Evolutionary conservation across 2,797 vertebrate species (phyloP).

Genomic region (Protonibea diacanthus): DNA sequence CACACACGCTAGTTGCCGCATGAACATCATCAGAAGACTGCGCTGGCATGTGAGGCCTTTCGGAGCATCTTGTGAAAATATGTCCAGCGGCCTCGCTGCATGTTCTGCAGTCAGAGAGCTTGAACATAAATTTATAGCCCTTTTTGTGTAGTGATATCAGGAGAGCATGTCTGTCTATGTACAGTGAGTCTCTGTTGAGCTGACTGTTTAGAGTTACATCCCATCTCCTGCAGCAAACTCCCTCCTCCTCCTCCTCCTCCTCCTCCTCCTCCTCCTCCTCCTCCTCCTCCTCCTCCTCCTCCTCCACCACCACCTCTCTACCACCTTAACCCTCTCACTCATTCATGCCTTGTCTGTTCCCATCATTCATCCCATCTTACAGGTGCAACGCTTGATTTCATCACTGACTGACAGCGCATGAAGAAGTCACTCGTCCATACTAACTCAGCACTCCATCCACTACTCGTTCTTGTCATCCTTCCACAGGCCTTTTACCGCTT

Average conservation of each 20-base stretch:
- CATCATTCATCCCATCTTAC: constrained; percentile 51
- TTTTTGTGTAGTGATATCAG: background rate
- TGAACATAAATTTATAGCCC: background rate
- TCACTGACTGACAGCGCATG: constrained; percentile 76
- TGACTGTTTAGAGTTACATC: constrained; percentile 49
- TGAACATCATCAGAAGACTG: constrained; percentile 57
- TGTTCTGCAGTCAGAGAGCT: constrained; percentile 33
- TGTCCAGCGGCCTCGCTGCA: constrained; percentile 45
- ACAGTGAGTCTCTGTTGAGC: constrained; percentile 48
- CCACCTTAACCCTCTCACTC: constrained; percentile 24
- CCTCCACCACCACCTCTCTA: background rate
- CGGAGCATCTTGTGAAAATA: constrained; percentile 37
- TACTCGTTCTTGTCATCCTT: constrained; percentile 12
- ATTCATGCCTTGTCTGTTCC: constrained; percentile 19
- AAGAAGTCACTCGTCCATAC: constrained; percentile 63
- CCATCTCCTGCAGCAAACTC: constrained; percentile 37
- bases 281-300: background rate
- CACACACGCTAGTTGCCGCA: constrained; percentile 62
- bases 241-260: constrained; percentile 12
- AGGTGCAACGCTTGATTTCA: constrained; percentile 68
- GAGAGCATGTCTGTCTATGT: constrained; percentile 52
- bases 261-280: too few species aligned
- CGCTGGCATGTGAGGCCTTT: constrained; percentile 54
- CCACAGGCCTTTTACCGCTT: constrained; percentile 16
- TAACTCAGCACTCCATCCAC: constrained; percentile 64